These are phyloP conservation scores for Tyto alba DNA, from an alignment of 2,113 vertebrate species.

Conservation along the genomic window DNA sequence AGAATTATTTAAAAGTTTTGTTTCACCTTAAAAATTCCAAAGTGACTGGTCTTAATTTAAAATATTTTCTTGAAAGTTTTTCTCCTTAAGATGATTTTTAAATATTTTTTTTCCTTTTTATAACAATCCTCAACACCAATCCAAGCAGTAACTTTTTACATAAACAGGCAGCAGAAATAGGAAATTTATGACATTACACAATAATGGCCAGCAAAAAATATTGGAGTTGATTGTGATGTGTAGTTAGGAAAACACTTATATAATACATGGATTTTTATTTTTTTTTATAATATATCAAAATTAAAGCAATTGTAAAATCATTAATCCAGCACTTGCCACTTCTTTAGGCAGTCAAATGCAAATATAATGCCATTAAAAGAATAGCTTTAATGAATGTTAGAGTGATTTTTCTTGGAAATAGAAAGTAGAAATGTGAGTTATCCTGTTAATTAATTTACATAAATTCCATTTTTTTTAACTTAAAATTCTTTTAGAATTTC, in stretches of 20 bases:
- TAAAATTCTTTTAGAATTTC: neutral
- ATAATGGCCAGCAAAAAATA: neutral
- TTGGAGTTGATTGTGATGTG: neutral
- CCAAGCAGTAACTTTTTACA: neutral
- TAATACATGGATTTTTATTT: neutral
- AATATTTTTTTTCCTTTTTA: neutral
- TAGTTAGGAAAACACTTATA: neutral
- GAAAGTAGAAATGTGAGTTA: neutral
- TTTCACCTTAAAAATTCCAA: neutral
- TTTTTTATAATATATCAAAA: neutral
- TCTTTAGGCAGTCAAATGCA: neutral
- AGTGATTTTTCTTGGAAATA: neutral
- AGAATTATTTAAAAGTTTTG: neutral
- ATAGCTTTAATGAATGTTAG: neutral
- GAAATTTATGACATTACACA: neutral
- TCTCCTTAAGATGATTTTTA: neutral
- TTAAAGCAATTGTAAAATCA: neutral
- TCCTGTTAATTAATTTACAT: neutral
- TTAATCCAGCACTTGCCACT: neutral
- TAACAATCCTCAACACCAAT: neutral
- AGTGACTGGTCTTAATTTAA: neutral
- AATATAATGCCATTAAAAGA: neutral
- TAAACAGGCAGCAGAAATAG: neutral
- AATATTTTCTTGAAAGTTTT: neutral
- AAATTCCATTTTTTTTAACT: neutral